phyloP scores from a whole-genome alignment of 2,888 invertebrate genomes.

The Amorpha juglandis region DNA sequence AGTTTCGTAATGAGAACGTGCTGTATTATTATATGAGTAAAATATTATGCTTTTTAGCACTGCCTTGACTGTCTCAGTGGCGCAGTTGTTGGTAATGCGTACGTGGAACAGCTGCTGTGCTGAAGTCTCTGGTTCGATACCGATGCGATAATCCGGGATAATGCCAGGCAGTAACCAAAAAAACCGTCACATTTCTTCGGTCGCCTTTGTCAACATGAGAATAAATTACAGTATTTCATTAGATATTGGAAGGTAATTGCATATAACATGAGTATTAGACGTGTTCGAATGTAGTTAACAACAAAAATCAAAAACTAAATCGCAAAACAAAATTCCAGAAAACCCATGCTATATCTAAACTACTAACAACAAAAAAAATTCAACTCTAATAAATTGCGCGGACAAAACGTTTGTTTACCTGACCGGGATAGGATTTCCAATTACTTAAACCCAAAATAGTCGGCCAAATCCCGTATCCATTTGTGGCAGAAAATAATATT shows the following conservation, averaged over 20 bases:
- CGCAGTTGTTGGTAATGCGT: no score
- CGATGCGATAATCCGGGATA: no score
- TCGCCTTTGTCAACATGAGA: no score
- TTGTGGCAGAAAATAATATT: constrained; percentile 46
- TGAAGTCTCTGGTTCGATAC: no score
- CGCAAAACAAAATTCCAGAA: constrained; percentile 8
- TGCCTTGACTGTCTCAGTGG: no score
- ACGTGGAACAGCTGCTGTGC: no score
- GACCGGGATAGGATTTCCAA: constrained; percentile 42
- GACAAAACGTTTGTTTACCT: constrained; percentile 35
- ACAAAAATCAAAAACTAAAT: not conserved
- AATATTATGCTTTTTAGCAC: no score
- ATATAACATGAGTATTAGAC: not conserved
- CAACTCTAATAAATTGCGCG: constrained; percentile 17
- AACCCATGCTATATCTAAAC: not conserved
- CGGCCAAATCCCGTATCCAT: constrained; percentile 34
- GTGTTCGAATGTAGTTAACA: not conserved
- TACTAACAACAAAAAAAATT: constrained; percentile 26
- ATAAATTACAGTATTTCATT: no score
- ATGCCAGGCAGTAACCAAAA: no score
- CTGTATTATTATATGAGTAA: not conserved
- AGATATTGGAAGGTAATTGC: no score
- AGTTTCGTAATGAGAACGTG: not conserved
- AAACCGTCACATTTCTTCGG: no score
- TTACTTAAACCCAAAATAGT: constrained; percentile 46